Base-by-base conservation (phyloP, 1,140 invertebrate species). In the Drusus annulatus region DNA sequence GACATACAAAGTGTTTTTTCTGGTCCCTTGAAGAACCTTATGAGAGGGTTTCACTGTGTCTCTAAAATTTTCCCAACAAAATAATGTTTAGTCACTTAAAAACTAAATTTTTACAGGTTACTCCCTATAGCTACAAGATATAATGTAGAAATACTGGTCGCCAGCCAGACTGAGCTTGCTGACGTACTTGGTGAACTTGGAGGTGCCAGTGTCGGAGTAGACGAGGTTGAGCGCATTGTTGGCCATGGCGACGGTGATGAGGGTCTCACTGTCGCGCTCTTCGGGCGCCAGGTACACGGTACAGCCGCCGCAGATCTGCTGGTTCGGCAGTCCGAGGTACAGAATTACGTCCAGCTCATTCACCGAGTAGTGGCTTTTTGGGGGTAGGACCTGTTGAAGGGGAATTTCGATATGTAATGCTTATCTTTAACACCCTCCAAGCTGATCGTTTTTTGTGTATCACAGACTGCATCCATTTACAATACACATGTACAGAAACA, bases 161-260 rank as follows among this genome's bases (percentile, higher is more conserved):
- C 86, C 84, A 0, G 23, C n/a, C 84, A 86, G 80, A 56, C 87
- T 87, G 80, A 91, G 87, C 81, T 89, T 87, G 85, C 90, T 90
- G n/a, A 93, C 86, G 86, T 94, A 93, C 85, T 92, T 93, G 65
- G 92, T 92, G 86, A 93, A 90, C 82, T 92, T 90, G 45, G 91
- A 91, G 25, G 92, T 91, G 80, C 91, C 92, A 13, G 87, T 84
- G 81, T 91, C 90, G 79, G 92, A 92, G 86, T 93, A 94, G 25
- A 94, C 92, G n/a, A 95, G 88, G 85, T 91, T 93, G 7, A 95
- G 86, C 71, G 91, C 90, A 88, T 95, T 95, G 85, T 92, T 89
- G 50, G 89, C 86, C 2, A 91, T 88, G 81, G 87, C 90, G 80
- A 93, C 86, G 2, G 90, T 91, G 17, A 93, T 88, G 7, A 90